These are phyloP conservation scores for Neopipo cinnamomea DNA, from an alignment of 2,113 vertebrate genomes.

Conservation along the genomic window DNA sequence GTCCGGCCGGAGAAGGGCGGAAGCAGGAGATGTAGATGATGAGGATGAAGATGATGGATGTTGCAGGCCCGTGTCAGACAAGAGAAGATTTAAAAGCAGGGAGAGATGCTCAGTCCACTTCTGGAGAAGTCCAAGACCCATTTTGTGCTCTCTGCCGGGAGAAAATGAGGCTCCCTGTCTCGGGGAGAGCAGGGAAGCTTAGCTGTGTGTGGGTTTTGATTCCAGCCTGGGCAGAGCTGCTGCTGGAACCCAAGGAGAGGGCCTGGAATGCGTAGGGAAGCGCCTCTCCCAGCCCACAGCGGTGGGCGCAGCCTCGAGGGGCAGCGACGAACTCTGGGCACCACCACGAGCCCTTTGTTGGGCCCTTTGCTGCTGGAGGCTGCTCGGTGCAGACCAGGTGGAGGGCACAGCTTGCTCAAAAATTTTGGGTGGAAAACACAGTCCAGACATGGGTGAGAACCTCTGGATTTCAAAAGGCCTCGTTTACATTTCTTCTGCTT, in stretches of 20 bases:
- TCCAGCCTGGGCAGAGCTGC: not conserved
- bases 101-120: not conserved
- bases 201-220: not conserved
- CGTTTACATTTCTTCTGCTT: slow-evolving; percentile 64
- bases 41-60: not conserved
- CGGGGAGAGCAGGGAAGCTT: rapidly evolving
- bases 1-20: not conserved
- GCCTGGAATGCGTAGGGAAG: rapidly evolving
- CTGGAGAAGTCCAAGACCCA: not conserved
- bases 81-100: not conserved
- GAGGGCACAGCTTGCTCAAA: not conserved
- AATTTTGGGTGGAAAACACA: not conserved
- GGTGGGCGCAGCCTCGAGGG: rapidly evolving
- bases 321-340: rapidly evolving
- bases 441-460: slow-evolving; percentile 12
- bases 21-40: not conserved
- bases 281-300: rapidly evolving
- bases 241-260: not conserved
- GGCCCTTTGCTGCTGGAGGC: not conserved
- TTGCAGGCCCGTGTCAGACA: rapidly evolving
- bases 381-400: rapidly evolving
- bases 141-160: not conserved
- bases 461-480: not conserved
- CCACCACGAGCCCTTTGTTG: rapidly evolving
- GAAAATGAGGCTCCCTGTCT: not conserved